Evolutionary conservation across 2,113 vertebrate genomes (phyloP).

Genomic region (Spea bombifrons): DNA sequence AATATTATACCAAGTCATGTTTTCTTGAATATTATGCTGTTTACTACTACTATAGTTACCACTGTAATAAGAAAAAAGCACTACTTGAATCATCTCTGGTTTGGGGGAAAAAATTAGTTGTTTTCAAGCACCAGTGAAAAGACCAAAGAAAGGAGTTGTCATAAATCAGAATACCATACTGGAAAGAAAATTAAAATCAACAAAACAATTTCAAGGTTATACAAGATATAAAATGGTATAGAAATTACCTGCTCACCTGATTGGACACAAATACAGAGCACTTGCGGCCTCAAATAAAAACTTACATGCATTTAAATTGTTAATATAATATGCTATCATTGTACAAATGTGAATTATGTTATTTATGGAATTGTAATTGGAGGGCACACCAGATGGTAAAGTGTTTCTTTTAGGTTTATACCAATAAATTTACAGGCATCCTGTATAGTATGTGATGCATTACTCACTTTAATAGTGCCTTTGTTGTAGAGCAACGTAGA

Average conservation of each 20-base stretch:
- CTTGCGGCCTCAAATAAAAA: slow-evolving; percentile 21
- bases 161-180: no score
- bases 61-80: no score
- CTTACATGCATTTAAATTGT: slow-evolving; percentile 28
- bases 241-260: slow-evolving; percentile 17
- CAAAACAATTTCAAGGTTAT: no score
- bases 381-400: slow-evolving; percentile 51
- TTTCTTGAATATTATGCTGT: no score
- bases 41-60: no score
- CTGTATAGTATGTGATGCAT: not conserved
- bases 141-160: no score
- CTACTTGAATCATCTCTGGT: no score
- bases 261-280: slow-evolving; percentile 17
- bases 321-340: slow-evolving; percentile 28
- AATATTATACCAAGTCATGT: no score
- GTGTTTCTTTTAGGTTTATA: slow-evolving; percentile 38
- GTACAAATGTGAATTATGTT: slow-evolving; percentile 48
- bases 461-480: not conserved
- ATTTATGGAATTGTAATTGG: slow-evolving; percentile 47
- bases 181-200: no score
- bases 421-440: not conserved
- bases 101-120: no score
- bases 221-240: not conserved
- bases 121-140: no score
- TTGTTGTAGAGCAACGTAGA: not conserved